These are phyloP conservation scores for Sarcophaga subvicina DNA, from an alignment of 2,888 invertebrate genomes.

Conservation along the genomic window DNA sequence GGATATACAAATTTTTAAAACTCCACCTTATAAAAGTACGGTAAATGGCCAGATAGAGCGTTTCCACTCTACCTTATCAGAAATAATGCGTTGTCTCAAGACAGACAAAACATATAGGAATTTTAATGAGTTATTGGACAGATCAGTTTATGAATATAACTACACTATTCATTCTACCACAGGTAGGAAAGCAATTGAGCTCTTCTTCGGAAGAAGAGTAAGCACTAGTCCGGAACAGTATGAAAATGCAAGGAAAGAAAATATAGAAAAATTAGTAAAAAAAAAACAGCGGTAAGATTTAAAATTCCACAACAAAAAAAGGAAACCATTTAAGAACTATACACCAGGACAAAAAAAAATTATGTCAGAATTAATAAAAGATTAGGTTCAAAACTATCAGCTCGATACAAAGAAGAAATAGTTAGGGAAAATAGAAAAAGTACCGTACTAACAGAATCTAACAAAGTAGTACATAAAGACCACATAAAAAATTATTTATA, in stretches of 20 bases:
- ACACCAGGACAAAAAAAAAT: not conserved
- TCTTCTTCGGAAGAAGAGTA: conserved; percentile 31
- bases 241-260: not conserved
- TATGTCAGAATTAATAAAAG: conserved; percentile 42
- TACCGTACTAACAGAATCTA: not conserved
- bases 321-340: not conserved
- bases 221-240: conserved; percentile 10
- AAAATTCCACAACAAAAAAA: conserved; percentile 11
- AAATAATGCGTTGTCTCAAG: conserved; percentile 49
- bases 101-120: conserved; percentile 36
- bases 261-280: conserved; percentile 17
- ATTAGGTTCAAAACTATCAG: conserved; percentile 26
- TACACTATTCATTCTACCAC: too few relatives aligned
- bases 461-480: too few relatives aligned
- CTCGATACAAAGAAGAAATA: too few relatives aligned
- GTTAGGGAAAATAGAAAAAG: too few relatives aligned
- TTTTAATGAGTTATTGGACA: conserved; percentile 51
- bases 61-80: conserved; percentile 42
- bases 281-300: not conserved
- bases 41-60: conserved; percentile 34
- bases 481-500: not conserved
- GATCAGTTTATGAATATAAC: conserved; percentile 36
- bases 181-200: not conserved
- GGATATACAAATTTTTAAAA: conserved; percentile 23
- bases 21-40: not conserved